Evolutionary conservation across 2,113 vertebrate species (phyloP).

Genomic region (Planiliza haematocheilus): DNA sequence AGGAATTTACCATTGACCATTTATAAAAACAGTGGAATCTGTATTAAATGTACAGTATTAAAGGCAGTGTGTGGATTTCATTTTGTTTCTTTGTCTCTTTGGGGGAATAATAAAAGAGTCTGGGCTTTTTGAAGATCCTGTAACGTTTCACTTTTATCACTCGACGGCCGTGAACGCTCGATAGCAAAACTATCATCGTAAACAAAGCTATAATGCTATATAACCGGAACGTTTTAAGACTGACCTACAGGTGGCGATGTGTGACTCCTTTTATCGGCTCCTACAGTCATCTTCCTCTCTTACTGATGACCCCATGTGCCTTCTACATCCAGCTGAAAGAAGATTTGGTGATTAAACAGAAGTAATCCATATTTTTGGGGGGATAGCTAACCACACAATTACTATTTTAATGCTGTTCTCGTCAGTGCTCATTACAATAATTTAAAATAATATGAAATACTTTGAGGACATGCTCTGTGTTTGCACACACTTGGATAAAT

Average conservation of each 20-base stretch:
- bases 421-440: too few relatives aligned
- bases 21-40: slow-evolving; percentile 52
- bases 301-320: background rate
- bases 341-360: background rate
- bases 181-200: background rate
- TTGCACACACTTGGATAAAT: too few relatives aligned
- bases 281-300: background rate
- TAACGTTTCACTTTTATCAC: background rate
- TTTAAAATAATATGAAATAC: too few relatives aligned
- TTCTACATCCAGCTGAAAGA: background rate
- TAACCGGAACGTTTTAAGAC: background rate
- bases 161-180: background rate
- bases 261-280: slow-evolving; percentile 9
- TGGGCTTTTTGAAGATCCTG: background rate
- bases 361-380: too few relatives aligned
- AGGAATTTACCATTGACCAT: slow-evolving; percentile 52
- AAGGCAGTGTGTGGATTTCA: slow-evolving; percentile 70
- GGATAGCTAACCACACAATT: too few relatives aligned
- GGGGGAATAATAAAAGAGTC: slow-evolving; percentile 7
- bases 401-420: too few relatives aligned
- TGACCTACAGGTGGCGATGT: slow-evolving; percentile 48
- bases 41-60: slow-evolving; percentile 79
- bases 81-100: slow-evolving; percentile 31
- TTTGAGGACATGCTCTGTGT: too few relatives aligned
- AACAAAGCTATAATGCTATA: too few relatives aligned